These are phyloP conservation scores for Acheta domesticus DNA, from an alignment of 2,888 invertebrate species.

Conservation along the genomic window DNA sequence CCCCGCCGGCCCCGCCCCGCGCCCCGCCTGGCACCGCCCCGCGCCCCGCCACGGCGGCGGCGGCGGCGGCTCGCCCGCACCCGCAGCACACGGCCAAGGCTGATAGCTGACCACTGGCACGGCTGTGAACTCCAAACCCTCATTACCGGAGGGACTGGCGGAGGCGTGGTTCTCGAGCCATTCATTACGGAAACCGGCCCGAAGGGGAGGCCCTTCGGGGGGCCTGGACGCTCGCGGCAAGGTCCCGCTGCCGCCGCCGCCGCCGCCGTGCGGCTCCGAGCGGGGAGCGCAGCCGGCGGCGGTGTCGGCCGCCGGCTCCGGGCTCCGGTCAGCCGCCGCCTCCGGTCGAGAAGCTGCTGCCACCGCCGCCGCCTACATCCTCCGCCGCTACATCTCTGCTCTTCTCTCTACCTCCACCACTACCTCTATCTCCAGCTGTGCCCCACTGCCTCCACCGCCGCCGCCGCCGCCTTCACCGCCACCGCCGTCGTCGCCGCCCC, in stretches of 20 bases:
- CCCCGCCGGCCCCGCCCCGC: background rate
- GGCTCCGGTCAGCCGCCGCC: background rate
- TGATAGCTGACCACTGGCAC: slow-evolving; percentile 18
- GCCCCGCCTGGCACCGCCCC: background rate
- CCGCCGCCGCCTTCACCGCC: background rate
- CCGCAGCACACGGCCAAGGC: background rate
- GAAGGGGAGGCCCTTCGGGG: slow-evolving; percentile 4
- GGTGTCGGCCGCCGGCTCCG: background rate
- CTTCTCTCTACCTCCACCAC: background rate
- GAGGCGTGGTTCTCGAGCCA: slow-evolving; percentile 18
- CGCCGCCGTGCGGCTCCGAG: background rate
- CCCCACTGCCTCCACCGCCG: background rate
- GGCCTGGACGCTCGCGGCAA: background rate
- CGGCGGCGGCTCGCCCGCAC: background rate
- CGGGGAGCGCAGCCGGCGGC: background rate
- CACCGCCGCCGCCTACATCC: background rate
- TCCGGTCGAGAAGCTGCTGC: background rate
- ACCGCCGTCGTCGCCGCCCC: background rate
- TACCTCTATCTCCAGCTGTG: too few relatives aligned
- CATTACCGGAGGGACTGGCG: slow-evolving; percentile 18
- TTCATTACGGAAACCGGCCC: slow-evolving; percentile 18
- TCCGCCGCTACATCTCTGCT: background rate
- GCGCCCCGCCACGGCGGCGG: background rate
- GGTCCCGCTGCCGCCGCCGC: background rate
- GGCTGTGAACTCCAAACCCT: slow-evolving; percentile 9